phyloP scores from a whole-genome alignment of 2,797 vertebrate genomes.

The Mormyrops attenuatus region DNA sequence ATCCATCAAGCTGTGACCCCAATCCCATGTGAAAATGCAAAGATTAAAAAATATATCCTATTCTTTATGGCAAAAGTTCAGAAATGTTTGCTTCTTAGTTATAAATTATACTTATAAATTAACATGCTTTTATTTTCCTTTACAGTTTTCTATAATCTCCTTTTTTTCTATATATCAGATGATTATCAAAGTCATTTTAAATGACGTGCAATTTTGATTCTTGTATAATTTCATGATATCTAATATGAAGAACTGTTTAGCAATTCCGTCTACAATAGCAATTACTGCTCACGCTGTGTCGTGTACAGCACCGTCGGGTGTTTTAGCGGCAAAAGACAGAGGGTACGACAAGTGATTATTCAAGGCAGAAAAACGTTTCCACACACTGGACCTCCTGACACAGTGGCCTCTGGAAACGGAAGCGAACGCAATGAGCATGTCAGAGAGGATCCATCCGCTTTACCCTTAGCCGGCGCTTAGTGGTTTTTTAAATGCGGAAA shows the following conservation, averaged over 20 bases:
- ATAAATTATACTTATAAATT: neutral
- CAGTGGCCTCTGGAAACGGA: neutral
- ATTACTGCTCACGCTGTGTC: neutral
- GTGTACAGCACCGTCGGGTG: no score
- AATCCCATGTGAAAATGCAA: neutral
- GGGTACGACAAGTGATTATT: neutral
- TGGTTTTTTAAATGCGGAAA: conserved; percentile 59
- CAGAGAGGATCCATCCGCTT: conserved; percentile 24
- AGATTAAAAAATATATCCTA: neutral
- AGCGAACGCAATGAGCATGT: conserved; percentile 22
- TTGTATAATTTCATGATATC: neutral
- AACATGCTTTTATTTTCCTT: neutral
- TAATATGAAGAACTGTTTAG: neutral
- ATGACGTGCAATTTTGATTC: neutral
- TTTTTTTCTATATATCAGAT: neutral
- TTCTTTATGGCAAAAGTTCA: neutral
- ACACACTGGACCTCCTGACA: neutral
- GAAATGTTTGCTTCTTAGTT: neutral
- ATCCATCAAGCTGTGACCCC: neutral
- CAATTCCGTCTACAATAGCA: neutral
- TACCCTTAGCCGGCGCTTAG: conserved; percentile 40
- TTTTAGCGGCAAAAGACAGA: neutral
- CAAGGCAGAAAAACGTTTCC: neutral
- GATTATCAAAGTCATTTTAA: conserved; percentile 8
- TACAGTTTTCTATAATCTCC: neutral